Conservation (phyloP, 2,113 vertebrate genomes). For the Gracilinanus agilis region DNA sequence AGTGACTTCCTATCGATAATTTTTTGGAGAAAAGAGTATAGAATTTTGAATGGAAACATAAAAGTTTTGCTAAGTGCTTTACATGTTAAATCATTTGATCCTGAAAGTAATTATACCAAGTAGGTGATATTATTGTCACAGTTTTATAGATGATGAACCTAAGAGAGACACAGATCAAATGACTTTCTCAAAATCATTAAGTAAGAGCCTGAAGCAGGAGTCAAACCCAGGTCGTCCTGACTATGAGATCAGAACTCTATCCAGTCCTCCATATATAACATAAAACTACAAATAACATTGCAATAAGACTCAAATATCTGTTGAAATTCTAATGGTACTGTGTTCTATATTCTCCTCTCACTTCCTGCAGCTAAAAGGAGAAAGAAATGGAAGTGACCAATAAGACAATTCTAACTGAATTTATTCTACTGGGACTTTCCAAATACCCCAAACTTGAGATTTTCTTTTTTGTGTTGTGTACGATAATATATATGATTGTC, state of each 20-base stretch:
- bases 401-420: constrained; percentile 52
- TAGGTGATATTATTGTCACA: neutral
- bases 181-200: neutral
- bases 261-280: neutral
- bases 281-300: neutral
- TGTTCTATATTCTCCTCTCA: neutral
- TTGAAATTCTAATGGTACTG: neutral
- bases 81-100: neutral
- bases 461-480: constrained; percentile 46
- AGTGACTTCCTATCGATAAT: neutral
- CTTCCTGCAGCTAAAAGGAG: constrained; percentile 23
- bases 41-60: neutral
- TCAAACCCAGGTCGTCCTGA: neutral
- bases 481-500: constrained; percentile 60
- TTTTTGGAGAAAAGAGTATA: neutral
- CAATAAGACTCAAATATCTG: neutral
- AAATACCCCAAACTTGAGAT: constrained; percentile 53
- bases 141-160: neutral
- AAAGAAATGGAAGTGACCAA: constrained; percentile 46
- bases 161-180: neutral
- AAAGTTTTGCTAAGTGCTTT: neutral
- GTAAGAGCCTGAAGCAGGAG: neutral
- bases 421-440: constrained; percentile 65
- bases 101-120: neutral
- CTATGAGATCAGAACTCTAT: neutral